phyloP scores from a whole-genome alignment of 2,113 vertebrate genomes.

The Corythoichthys haematopterus region DNA sequence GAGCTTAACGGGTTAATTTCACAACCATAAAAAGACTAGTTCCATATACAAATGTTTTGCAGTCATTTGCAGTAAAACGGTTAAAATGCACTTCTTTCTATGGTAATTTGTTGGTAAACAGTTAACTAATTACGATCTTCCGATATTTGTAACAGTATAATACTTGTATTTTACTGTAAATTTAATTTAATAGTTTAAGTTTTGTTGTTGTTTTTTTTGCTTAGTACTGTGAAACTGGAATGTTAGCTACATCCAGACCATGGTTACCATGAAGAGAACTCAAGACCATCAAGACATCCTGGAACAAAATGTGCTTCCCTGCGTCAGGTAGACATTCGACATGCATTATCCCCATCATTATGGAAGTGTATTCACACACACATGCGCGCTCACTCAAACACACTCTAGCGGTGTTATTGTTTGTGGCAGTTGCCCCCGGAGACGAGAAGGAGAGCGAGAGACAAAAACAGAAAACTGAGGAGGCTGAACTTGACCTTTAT shows the following conservation, averaged over 20 bases:
- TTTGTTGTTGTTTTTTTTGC: too few species aligned
- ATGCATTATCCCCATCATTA: constrained; percentile 21
- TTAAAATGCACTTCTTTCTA: too few species aligned
- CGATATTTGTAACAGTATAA: too few species aligned
- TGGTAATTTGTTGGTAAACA: too few species aligned
- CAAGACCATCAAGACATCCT: background rate
- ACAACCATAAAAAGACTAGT: too few species aligned
- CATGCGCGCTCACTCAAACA: constrained; percentile 12
- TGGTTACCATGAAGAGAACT: background rate
- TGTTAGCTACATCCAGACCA: background rate
- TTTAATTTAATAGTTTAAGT: too few species aligned
- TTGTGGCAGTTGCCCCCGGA: constrained; percentile 49
- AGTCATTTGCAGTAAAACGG: too few species aligned
- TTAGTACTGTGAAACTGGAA: background rate
- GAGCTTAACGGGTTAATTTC: too few species aligned
- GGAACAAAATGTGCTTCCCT: background rate
- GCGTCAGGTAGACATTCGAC: constrained; percentile 23
- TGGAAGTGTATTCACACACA: constrained; percentile 53
- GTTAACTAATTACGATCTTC: too few species aligned
- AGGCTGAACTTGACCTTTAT: constrained; percentile 72
- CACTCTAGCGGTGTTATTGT: constrained; percentile 38
- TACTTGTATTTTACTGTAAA: too few species aligned
- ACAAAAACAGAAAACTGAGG: constrained; percentile 56
- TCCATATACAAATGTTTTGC: too few species aligned
- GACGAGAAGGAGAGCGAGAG: constrained; percentile 48